Evolutionary conservation across 2,888 invertebrate species (phyloP).

Genomic region (Xestia xanthographa): DNA sequence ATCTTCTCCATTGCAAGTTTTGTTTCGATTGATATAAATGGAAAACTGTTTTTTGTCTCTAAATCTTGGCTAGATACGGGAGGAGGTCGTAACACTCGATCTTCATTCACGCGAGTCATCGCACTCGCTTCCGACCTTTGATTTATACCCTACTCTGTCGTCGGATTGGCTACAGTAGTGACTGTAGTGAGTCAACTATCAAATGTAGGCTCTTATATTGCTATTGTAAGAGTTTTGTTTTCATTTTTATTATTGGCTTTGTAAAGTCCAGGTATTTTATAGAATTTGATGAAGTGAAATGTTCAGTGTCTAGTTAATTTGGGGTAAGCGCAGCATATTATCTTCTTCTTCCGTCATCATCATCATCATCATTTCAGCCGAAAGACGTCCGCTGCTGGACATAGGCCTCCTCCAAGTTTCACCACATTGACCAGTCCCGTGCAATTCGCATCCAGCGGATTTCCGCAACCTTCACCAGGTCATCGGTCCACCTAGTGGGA

Average conservation of each 20-base stretch:
- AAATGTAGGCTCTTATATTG: slow-evolving; percentile 30
- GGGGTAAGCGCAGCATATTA: neutral
- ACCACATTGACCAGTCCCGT: no score
- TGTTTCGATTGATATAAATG: slow-evolving; percentile 64
- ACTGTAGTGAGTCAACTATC: slow-evolving; percentile 42
- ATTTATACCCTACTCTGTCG: slow-evolving; percentile 71
- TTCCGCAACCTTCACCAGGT: no score
- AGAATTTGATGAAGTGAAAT: slow-evolving; percentile 4
- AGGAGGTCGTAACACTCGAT: slow-evolving; percentile 67
- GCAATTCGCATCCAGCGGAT: no score
- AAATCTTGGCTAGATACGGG: slow-evolving; percentile 55
- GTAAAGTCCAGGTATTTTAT: neutral
- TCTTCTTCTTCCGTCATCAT: neutral
- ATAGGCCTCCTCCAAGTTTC: no score
- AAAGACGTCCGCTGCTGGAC: no score
- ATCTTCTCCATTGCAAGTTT: slow-evolving; percentile 39
- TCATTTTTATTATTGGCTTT: neutral
- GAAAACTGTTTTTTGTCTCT: slow-evolving; percentile 57
- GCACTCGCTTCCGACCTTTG: slow-evolving; percentile 73
- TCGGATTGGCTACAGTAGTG: slow-evolving; percentile 50
- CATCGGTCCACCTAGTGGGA: no score
- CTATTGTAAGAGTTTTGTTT: slow-evolving; percentile 15
- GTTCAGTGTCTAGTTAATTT: neutral
- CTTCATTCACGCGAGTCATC: slow-evolving; percentile 71
- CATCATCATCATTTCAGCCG: no score